Evolutionary conservation across 2,797 vertebrate genomes (phyloP).

Genomic region (Rhynchotus rufescens): DNA sequence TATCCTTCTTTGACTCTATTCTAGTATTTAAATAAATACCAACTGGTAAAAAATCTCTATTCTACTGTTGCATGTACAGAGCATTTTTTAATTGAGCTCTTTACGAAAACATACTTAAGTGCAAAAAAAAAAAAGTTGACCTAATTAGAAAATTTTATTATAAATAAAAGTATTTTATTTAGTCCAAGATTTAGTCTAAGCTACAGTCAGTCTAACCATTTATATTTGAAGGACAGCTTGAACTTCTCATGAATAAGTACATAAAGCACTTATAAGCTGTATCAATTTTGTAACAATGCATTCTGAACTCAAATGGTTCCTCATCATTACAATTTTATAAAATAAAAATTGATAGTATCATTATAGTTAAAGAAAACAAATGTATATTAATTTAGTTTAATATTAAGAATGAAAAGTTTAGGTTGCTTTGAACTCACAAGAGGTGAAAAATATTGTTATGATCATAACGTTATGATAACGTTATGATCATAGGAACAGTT

Average conservation of each 20-base stretch:
- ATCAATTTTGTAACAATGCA: background rate
- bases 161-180: background rate
- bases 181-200: background rate
- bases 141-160: background rate
- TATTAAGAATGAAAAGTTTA: background rate
- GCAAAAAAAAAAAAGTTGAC: background rate
- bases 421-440: background rate
- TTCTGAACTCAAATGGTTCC: background rate
- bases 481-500: background rate
- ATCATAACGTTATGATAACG: background rate
- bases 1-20: background rate
- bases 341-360: background rate
- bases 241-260: background rate
- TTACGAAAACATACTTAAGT: background rate
- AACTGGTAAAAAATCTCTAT: background rate
- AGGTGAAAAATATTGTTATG: background rate
- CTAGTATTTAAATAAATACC: background rate
- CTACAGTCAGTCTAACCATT: background rate
- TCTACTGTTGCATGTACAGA: background rate
- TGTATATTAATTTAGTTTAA: background rate
- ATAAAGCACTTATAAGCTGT: background rate
- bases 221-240: slow-evolving; percentile 18
- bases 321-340: background rate
- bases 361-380: background rate
- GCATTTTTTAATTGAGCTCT: background rate